Evolutionary conservation across 2,113 vertebrate species (phyloP), one percentile per base, ranked within the genome.

Genomic region (Mohoua ochrocephala): DNA sequence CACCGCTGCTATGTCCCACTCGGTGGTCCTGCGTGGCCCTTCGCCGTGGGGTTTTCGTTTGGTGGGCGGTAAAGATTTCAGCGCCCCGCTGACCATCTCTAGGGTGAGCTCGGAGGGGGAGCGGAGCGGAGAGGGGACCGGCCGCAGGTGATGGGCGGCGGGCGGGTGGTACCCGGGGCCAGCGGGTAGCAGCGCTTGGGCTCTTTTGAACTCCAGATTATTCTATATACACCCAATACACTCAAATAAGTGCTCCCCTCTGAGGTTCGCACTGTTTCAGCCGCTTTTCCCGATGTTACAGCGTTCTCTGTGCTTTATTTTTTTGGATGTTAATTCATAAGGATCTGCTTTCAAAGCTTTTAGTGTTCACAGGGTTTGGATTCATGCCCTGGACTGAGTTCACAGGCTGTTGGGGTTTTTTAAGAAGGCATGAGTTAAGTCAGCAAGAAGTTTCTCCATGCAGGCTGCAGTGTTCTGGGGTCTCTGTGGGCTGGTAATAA

Each of bases 21-120:
- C 98, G 17, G 99, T 99, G 97, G 98, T 98, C 80, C 97, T 99
- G 63, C 98, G 95, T 33, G 99, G 99, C 84, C 99, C 99, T 83
- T 99, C 99, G 94, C 99, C 99, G 6, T 99, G 99, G 99, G 99
- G 99, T 2, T 99, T 99, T 96, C 98, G 99, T 4, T 97, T 99
- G 96, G 99, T 99, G 93, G 99, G 99, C 76, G 99, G 99, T 85
- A 98, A 99, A 65, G 99, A 99, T 50, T 99, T 99, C 98, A 99
- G 98, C 97, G 98, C 99, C 30, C 99, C 99, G 59, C 94, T 99
- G 92, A 99, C 99, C 95, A 98, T 99, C 97, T 99, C 99, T 80
- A 98, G 99, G 99, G 99, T 99, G 98, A 97, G 99, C 98, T 60
- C 14, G 45, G 49, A 28, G 16, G 21, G 52, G 63, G 28, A 12